Evolutionary conservation across 2,888 invertebrate species (phyloP), one percentile per base, ranked within the genome.

Genomic region (Leptopilina syphax): DNA sequence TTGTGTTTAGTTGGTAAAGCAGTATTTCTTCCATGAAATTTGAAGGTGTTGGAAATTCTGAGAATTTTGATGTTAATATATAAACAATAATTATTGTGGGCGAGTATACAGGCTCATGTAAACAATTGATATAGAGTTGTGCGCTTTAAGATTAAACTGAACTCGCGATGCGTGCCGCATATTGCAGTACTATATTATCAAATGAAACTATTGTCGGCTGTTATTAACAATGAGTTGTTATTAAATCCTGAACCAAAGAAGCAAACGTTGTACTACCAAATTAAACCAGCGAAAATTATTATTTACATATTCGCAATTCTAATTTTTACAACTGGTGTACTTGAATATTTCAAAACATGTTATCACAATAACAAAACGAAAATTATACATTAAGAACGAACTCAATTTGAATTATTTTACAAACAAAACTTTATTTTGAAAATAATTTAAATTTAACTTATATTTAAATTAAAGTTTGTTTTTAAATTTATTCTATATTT

Each of bases 121-220:
- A 90, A 90, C 88, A 89, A 87, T 86, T 87, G 89, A 90, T 90
- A 88, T 84, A 86, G 87, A 87, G 85, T 81, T 84, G 83, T 83
- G 81, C 85, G 85, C 85, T 87, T 85, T 87, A 86, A 89, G 89
- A 89, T 89, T 90, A 88, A 88, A 87, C 88, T 88, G 86, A 90
- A 89, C 87, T 84, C 83, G 84, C 84, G 89, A 88, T 87, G 84
- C 80, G 44, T 80, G 79, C 82, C 7, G 44, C 67, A 44, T 44
- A 44, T 67, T 67, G 34, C 73, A 70, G 54, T 34, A 80, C 77
- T 81, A 82, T 83, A 83, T 78, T 73, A 83, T 83, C 83, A 63
- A 83, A 83, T 82, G 80, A 81, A 82, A 82, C 83, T 83, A 82
- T 83, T 83, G 83, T 82, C 81, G 82, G 77, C 82, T 81, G 81